These are phyloP conservation scores for Camponotus vicinus DNA, from an alignment of 1,140 invertebrate genomes.

Conservation along the genomic window DNA sequence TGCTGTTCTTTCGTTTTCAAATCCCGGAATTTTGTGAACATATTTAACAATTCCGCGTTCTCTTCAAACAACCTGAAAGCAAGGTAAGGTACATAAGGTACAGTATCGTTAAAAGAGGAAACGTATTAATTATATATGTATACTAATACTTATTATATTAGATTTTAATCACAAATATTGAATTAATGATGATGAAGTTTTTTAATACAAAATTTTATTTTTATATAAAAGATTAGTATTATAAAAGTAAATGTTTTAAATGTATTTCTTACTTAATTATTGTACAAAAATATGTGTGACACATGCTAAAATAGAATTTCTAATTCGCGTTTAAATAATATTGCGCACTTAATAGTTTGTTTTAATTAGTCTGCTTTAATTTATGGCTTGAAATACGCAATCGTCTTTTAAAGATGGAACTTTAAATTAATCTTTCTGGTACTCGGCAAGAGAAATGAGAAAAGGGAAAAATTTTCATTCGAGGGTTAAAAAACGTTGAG, in stretches of 20 bases:
- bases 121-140: neutral
- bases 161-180: neutral
- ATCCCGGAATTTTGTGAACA: constrained; percentile 94
- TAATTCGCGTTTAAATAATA: neutral
- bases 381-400: neutral
- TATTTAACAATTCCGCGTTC: constrained; percentile 91
- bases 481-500: neutral
- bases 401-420: neutral
- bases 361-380: neutral
- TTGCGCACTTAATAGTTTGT: neutral
- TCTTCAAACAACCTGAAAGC: constrained; percentile 94
- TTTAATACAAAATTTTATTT: neutral
- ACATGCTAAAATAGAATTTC: neutral
- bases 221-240: neutral
- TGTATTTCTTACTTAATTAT: neutral
- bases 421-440: neutral
- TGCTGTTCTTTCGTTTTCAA: constrained; percentile 93
- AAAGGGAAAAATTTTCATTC: neutral
- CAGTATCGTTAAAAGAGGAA: neutral
- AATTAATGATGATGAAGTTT: neutral
- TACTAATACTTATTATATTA: neutral
- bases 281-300: neutral
- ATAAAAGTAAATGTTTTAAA: neutral
- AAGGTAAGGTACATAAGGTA: neutral
- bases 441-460: neutral